A percentile compares a stretch with the other conserved stretches of the same genome.
Evolutionary conservation across 2,113 vertebrate species (phyloP).

Genomic region (Falco punctatus): DNA sequence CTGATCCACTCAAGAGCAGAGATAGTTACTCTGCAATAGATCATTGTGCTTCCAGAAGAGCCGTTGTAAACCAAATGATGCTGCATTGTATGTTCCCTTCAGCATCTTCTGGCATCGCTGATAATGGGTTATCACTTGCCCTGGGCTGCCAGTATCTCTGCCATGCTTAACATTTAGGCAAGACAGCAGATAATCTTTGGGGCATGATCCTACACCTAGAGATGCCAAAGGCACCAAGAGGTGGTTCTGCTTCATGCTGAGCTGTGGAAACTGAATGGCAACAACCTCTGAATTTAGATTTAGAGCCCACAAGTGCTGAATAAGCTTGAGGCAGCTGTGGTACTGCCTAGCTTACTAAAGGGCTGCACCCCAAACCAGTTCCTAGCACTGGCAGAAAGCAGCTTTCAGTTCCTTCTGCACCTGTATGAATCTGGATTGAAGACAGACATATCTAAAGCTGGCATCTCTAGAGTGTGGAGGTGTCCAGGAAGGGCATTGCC

Average conservation of each 20-base stretch:
- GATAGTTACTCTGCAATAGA: not conserved
- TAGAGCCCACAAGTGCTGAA: not conserved
- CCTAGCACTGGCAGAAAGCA: not conserved
- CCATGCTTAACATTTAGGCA: not conserved
- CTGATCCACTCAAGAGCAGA: slow-evolving; percentile 17
- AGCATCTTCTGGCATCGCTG: slow-evolving; percentile 4
- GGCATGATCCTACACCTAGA: not conserved
- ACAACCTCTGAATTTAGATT: not conserved
- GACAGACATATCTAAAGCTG: not conserved
- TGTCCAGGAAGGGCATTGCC: not conserved
- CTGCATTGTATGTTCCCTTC: not conserved
- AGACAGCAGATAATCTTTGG: not conserved
- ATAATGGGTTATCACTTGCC: slow-evolving; percentile 4
- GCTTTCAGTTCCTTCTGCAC: not conserved
- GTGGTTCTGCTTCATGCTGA: not conserved
- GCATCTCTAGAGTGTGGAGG: too few relatives aligned
- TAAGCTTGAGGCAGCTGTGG: not conserved
- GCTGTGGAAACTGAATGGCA: not conserved
- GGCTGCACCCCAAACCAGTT: not conserved
- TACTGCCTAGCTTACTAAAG: not conserved
- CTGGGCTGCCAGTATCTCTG: not conserved
- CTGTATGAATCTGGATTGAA: not conserved
- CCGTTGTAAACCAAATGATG: slow-evolving; percentile 28
- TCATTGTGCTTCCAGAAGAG: slow-evolving; percentile 13
- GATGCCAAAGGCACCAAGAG: not conserved